phyloP scores from a whole-genome alignment of 2,797 vertebrate species.

The Meriones psammophilus region DNA sequence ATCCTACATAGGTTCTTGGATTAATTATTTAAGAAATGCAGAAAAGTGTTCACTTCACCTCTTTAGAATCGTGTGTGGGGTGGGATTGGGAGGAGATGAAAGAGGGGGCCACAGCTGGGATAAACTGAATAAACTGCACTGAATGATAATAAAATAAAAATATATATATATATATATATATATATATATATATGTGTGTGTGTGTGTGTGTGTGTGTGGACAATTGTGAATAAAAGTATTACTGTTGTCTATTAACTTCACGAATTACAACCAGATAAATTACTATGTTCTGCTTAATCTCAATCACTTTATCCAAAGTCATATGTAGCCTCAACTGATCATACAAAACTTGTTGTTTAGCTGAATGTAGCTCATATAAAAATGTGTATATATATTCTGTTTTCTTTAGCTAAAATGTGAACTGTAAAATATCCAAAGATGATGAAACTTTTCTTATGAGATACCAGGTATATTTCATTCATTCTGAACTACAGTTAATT shows the following conservation, averaged over 20 bases:
- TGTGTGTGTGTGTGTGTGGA: too few species aligned
- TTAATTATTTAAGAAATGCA: neutral
- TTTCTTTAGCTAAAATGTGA: neutral
- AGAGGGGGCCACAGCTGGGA: too few species aligned
- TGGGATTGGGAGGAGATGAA: too few species aligned
- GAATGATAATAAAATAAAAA: too few species aligned
- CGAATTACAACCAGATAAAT: neutral
- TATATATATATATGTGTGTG: too few species aligned
- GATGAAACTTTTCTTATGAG: neutral
- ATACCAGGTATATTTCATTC: neutral
- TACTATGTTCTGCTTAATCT: neutral
- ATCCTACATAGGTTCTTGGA: neutral
- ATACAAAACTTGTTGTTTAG: neutral
- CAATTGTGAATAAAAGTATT: neutral
- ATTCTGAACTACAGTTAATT: neutral
- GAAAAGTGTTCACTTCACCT: neutral
- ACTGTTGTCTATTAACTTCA: neutral
- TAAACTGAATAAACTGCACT: too few species aligned
- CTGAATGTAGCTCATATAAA: too few species aligned
- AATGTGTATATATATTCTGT: neutral
- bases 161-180: too few species aligned
- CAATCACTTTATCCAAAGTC: neutral
- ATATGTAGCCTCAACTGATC: neutral
- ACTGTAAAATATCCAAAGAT: neutral
- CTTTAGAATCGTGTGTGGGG: neutral